Evolutionary conservation across 2,797 vertebrate species (phyloP).

Genomic region (Iguana delicatissima): DNA sequence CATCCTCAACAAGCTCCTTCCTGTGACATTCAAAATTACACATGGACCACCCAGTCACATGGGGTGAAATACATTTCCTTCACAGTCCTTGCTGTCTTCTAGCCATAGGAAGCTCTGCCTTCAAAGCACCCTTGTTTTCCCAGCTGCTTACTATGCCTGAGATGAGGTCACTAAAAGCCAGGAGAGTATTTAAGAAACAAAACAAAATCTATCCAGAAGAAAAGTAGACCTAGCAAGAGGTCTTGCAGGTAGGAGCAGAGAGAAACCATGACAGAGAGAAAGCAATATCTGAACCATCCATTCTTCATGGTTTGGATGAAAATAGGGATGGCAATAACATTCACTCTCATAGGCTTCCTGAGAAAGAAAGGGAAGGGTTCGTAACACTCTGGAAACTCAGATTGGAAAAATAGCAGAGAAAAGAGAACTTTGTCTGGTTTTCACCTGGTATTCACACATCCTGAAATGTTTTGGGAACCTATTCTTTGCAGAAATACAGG

Average conservation of each 20-base stretch:
- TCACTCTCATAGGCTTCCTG: too few relatives aligned
- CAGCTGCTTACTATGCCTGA: slow-evolving; percentile 67
- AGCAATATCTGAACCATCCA: slow-evolving; percentile 27
- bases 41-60: slow-evolving; percentile 61
- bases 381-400: too few relatives aligned
- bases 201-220: slow-evolving; percentile 65
- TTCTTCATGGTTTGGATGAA: background rate
- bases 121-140: slow-evolving; percentile 69
- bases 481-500: too few relatives aligned
- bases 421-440: too few relatives aligned
- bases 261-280: background rate
- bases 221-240: background rate
- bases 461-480: too few relatives aligned
- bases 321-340: background rate
- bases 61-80: slow-evolving; percentile 42
- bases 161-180: slow-evolving; percentile 63
- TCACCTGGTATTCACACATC: too few relatives aligned
- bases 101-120: slow-evolving; percentile 37
- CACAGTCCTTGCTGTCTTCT: slow-evolving; percentile 17
- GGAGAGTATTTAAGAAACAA: slow-evolving; percentile 54
- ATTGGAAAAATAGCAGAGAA: too few relatives aligned
- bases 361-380: too few relatives aligned
- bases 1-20: slow-evolving; percentile 18
- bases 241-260: background rate
- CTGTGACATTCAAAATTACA: background rate